Evolutionary conservation across 2,797 vertebrate genomes (phyloP), one percentile per base, ranked within the genome.

Genomic region (Acanthis flammea): DNA sequence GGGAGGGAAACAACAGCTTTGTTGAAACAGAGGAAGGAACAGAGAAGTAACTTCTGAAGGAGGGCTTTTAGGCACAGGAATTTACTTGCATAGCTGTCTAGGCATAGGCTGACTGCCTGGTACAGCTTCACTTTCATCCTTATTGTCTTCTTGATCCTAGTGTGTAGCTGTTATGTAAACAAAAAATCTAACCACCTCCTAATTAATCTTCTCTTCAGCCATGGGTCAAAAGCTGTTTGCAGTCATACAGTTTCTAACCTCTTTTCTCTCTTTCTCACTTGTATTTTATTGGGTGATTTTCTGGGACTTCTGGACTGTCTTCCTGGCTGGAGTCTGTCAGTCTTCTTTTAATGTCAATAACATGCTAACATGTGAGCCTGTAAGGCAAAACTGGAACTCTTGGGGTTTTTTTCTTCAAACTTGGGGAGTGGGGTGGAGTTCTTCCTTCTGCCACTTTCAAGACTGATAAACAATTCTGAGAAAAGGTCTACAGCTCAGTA

Each of bases 391-490:
- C 47, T 57, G 27, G 33, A 74, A 48, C 48, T 80, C 55, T 60
- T 72, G 39, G 41, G 16, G 1, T 8, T 79, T 90, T 79, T 88
- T 77, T 15, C 41, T 75, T 84, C 50, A 18, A 19, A 55, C 19
- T 12, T 84, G 42, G 41, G 53, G n/a, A 88, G 42, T 2, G 2
- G 71, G 47, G 42, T 72, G 62, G 27, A 60, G 82, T 75, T 86
- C 47, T 86, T 94, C 66, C 39, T 86, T 92, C 66, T 92, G 55
- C 47, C 51, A 28, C 21, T 54, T 78, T 62, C 24, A 25, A 66
- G 73, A 84, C 44, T 67, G 74, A 78, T 88, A 74, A 95, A 86
- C 48, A 88, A 37, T 70, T 95, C 66, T 82, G 83, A 96, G 65
- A 79, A 88, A 75, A 58, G 19, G 3, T 45, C 62, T 86, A 5